These are phyloP conservation scores for Acinonyx jubatus DNA, from an alignment of 2,113 vertebrate genomes.

Conservation along the genomic window DNA sequence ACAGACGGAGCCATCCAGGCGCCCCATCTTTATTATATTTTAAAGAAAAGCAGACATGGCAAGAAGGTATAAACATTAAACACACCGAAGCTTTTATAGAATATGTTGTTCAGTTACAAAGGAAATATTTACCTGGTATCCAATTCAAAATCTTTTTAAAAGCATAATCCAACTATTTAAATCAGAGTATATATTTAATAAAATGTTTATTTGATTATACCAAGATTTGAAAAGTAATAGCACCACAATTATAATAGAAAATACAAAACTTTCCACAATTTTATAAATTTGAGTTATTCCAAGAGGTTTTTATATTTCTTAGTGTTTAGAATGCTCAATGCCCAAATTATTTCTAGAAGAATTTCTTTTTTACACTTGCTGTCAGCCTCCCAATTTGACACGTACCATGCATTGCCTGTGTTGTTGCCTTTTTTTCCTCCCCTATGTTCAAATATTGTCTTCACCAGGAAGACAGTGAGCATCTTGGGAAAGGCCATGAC, in stretches of 20 bases:
- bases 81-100: conserved; percentile 41
- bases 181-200: neutral
- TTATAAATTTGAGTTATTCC: neutral
- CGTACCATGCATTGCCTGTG: neutral
- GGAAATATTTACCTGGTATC: conserved; percentile 53
- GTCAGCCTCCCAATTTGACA: neutral
- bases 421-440: neutral
- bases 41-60: conserved; percentile 44
- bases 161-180: conserved; percentile 1
- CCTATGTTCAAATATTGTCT: neutral
- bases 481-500: neutral
- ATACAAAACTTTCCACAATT: neutral
- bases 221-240: conserved; percentile 27
- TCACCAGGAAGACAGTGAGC: neutral
- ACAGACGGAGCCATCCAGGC: too few species aligned
- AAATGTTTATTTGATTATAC: neutral
- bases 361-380: neutral
- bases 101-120: conserved; percentile 41
- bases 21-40: conserved; percentile 21
- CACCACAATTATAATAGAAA: neutral
- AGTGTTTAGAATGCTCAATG: conserved; percentile 1
- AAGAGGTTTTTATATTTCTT: neutral
- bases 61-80: conserved; percentile 54
- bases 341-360: neutral
- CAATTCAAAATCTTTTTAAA: conserved; percentile 30